Conservation (phyloP, 2,797 vertebrate species). For the Sardinella longiceps region DNA sequence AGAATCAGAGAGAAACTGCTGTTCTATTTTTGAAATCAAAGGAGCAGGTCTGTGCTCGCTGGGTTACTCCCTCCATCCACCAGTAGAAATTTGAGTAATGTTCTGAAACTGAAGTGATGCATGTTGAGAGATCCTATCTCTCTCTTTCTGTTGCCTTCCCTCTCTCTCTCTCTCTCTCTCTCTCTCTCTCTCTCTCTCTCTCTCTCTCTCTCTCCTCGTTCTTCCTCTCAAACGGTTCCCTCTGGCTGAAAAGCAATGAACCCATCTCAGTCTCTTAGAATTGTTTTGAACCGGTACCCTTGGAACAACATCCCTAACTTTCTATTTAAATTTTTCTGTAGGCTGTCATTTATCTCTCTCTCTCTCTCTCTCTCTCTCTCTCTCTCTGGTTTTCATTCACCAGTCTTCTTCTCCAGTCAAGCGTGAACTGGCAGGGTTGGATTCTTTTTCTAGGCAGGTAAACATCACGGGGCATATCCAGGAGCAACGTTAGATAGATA, state of each 20-base stretch:
- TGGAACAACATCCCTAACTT: not conserved
- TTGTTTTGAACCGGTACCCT: not conserved
- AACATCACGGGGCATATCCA: conserved; percentile 33
- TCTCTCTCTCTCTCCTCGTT: conserved; percentile 46
- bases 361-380: not conserved
- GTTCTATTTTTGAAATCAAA: conserved; percentile 73
- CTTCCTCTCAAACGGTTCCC: conserved; percentile 35
- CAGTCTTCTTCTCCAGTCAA: conserved; percentile 8
- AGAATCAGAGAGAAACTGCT: conserved; percentile 36
- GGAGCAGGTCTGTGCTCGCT: conserved; percentile 73
- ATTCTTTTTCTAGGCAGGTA: conserved; percentile 1
- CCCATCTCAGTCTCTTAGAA: not conserved
- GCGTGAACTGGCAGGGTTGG: not conserved
- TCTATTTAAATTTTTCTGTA: not conserved
- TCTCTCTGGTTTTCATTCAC: not conserved
- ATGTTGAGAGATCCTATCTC: conserved; percentile 76
- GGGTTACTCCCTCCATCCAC: conserved; percentile 69
- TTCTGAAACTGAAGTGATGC: conserved; percentile 72
- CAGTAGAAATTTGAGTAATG: conserved; percentile 78
- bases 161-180: conserved; percentile 41
- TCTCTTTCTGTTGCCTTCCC: conserved; percentile 52
- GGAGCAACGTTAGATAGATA: not conserved
- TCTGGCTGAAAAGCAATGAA: conserved; percentile 62
- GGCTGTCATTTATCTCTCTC: not conserved
- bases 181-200: conserved; percentile 44